A percentile compares a stretch with the other conserved stretches of the same genome.
These are phyloP conservation scores for Caenorhabditis macrosperma DNA, from an alignment of 2,888 invertebrate species.

Conservation along the genomic window DNA sequence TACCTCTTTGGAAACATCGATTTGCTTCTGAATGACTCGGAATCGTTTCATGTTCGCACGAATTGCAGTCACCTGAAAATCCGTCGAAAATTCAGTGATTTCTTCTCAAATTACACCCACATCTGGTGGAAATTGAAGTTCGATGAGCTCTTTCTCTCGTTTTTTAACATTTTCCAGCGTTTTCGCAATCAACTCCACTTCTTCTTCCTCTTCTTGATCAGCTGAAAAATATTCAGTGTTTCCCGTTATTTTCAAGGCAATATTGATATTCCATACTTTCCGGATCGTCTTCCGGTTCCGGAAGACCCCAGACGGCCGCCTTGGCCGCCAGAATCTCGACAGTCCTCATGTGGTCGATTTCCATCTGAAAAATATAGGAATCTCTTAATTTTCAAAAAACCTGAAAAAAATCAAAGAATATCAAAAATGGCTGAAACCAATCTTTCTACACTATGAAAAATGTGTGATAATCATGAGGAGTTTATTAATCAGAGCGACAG, in stretches of 20 bases:
- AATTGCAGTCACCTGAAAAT: constrained; percentile 56
- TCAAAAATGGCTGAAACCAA: neutral
- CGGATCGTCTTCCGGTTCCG: constrained; percentile 31
- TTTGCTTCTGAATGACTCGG: constrained; percentile 57
- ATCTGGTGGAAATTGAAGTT: constrained; percentile 47
- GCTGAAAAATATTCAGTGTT: constrained; percentile 6
- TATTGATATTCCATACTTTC: constrained; percentile 10
- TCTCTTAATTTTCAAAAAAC: neutral
- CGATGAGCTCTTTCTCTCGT: constrained; percentile 52
- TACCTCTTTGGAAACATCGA: constrained; percentile 62
- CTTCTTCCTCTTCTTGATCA: constrained; percentile 29
- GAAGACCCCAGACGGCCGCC: constrained; percentile 60
- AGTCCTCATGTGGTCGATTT: constrained; percentile 67
- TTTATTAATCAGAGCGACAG: neutral
- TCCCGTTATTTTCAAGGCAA: neutral
- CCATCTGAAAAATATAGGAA: constrained; percentile 62
- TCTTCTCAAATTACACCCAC: constrained; percentile 22
- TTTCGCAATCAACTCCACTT: constrained; percentile 34
- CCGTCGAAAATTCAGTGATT: too few relatives aligned
- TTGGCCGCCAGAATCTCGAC: constrained; percentile 64
- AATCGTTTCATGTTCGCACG: constrained; percentile 65
- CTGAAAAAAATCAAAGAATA: neutral
- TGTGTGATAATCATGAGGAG: neutral
- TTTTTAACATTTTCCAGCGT: constrained; percentile 34
- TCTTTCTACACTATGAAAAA: constrained; percentile 4